Evolutionary conservation across 2,888 invertebrate genomes (phyloP).

Genomic region (Ophion ventricosus): DNA sequence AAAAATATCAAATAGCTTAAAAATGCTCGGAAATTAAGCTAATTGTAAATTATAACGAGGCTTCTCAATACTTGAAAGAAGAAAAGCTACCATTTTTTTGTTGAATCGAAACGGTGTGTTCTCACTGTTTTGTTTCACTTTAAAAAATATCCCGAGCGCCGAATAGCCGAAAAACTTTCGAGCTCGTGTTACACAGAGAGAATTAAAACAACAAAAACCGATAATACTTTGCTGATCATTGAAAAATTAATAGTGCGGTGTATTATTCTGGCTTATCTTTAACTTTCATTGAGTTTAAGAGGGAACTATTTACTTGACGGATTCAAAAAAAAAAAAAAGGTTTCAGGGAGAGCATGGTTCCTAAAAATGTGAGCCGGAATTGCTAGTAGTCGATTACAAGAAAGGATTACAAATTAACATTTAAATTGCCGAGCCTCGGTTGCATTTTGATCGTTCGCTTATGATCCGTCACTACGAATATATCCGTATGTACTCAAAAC

Average conservation of each 20-base stretch:
- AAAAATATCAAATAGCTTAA: conserved; percentile 54
- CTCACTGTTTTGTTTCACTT: conserved; percentile 3
- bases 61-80: conserved; percentile 38
- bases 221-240: background rate
- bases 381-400: conserved; percentile 38
- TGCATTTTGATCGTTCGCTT: conserved; percentile 41
- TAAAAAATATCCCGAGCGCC: background rate
- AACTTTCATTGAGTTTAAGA: background rate
- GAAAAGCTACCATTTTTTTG: conserved; percentile 3
- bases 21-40: conserved; percentile 39
- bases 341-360: conserved; percentile 32
- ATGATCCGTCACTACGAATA: conserved; percentile 53
- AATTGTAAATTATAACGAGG: conserved; percentile 30
- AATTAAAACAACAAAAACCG: background rate
- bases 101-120: background rate
- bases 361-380: conserved; percentile 52
- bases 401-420: conserved; percentile 1
- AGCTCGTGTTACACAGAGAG: background rate
- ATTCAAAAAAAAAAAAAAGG: background rate
- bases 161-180: background rate
- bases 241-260: background rate
- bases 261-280: background rate
- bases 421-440: conserved; percentile 12
- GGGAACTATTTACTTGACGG: background rate
- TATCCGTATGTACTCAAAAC: conserved; percentile 34